These are phyloP conservation scores for Sphyrna mokarran DNA, from an alignment of 2,113 vertebrate genomes.

Conservation along the genomic window DNA sequence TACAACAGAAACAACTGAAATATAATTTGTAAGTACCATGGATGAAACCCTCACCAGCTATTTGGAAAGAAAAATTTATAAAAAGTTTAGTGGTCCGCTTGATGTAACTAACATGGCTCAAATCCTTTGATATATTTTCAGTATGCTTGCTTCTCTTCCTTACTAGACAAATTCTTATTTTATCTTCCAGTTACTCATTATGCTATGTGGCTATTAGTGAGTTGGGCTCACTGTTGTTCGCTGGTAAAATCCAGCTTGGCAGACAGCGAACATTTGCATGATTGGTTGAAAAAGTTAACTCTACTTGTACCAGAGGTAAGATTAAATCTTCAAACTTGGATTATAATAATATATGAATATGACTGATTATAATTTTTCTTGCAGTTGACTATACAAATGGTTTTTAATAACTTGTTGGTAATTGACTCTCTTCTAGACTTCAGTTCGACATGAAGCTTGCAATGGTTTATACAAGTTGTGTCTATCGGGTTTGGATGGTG, in stretches of 20 bases:
- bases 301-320: constrained; percentile 93
- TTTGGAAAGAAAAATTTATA: background rate
- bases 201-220: constrained; percentile 98
- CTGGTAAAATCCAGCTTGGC: constrained; percentile 92
- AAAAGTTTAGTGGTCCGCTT: background rate
- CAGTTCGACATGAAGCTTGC: constrained; percentile 92
- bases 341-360: background rate
- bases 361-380: background rate
- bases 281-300: constrained; percentile 94
- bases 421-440: constrained; percentile 62
- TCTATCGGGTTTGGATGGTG: constrained; percentile 87
- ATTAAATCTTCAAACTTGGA: no score
- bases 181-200: constrained; percentile 84
- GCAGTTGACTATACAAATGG: background rate
- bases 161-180: background rate
- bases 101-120: background rate
- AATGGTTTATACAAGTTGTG: constrained; percentile 95
- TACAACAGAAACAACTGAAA: background rate
- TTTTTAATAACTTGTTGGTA: background rate
- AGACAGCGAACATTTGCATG: constrained; percentile 89
- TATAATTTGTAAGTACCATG: background rate
- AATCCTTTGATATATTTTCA: background rate
- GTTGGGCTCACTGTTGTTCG: constrained; percentile 96
- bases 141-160: constrained; percentile 15
- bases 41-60: background rate